These are phyloP conservation scores for Cairina moschata DNA, from an alignment of 2,113 vertebrate genomes.

Conservation along the genomic window DNA sequence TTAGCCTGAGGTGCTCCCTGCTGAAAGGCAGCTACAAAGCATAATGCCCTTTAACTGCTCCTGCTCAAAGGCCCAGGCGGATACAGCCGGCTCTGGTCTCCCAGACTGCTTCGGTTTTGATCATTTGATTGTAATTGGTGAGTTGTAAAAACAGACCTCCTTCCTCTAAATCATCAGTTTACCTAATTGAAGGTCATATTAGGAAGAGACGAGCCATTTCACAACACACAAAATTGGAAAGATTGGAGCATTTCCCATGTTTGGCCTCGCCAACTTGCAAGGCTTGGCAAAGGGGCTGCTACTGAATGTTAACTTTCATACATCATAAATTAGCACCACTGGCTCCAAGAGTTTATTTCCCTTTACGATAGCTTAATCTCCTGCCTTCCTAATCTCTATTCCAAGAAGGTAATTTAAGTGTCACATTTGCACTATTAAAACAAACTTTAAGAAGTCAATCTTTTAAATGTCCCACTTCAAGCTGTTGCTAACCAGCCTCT, in stretches of 20 bases:
- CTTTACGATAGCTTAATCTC: not conserved
- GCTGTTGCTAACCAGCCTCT: not conserved
- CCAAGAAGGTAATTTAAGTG: not conserved
- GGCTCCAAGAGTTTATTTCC: not conserved
- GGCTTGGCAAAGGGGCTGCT: not conserved
- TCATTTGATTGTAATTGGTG: not conserved
- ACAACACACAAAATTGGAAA: not conserved
- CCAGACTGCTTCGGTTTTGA: not conserved
- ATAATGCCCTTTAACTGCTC: not conserved
- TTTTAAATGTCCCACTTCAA: not conserved
- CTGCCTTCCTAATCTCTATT: not conserved
- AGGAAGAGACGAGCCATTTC: not conserved
- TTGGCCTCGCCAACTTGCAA: not conserved
- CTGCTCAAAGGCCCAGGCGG: not conserved
- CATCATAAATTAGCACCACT: not conserved
- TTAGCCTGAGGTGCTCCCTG: not conserved
- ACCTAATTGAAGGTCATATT: not conserved
- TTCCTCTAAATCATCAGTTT: not conserved
- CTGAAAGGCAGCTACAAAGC: not conserved
- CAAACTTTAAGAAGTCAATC: not conserved
- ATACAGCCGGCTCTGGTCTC: not conserved
- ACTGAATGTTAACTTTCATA: not conserved
- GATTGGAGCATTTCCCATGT: not conserved
- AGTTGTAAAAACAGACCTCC: not conserved
- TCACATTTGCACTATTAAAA: not conserved